Conservation (phyloP, 92 coral and sea anemone species). For the Actinernus sp. region DNA sequence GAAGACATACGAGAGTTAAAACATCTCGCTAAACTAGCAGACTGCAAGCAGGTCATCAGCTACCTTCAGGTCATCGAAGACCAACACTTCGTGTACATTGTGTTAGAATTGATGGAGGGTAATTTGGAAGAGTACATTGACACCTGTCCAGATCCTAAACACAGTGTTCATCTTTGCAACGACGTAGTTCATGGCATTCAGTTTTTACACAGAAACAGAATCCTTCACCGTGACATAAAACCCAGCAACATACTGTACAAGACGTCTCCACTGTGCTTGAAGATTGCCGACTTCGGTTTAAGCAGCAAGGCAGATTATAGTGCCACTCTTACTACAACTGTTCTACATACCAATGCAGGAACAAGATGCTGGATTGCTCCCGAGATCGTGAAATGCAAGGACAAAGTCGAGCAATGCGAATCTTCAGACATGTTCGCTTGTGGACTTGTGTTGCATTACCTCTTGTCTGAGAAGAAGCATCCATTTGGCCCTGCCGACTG, state of each 20-base stretch:
- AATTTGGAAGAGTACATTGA: constrained; percentile 49
- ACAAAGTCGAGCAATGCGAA: background rate
- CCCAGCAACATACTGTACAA: constrained; percentile 72
- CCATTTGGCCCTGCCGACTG: constrained; percentile 14
- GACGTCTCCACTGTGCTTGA: constrained; percentile 35
- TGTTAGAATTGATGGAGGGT: constrained; percentile 73
- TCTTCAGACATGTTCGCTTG: constrained; percentile 35
- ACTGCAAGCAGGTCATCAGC: constrained; percentile 50
- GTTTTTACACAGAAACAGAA: constrained; percentile 23
- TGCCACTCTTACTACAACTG: background rate
- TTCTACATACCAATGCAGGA: constrained; percentile 31
- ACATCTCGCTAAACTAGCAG: constrained; percentile 34
- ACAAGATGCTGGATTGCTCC: constrained; percentile 42
- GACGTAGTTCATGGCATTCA: constrained; percentile 25
- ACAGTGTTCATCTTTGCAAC: background rate
- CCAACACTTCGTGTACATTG: constrained; percentile 30
- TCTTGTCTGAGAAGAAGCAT: constrained; percentile 25
- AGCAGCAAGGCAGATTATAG: constrained; percentile 10
- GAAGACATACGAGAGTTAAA: constrained; percentile 49
- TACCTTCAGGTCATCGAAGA: constrained; percentile 28
- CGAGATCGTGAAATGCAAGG: background rate
- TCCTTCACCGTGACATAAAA: constrained; percentile 69
- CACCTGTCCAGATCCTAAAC: background rate
- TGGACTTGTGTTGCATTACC: constrained; percentile 21
- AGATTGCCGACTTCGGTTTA: constrained; percentile 41